Evolutionary conservation across 2,113 vertebrate genomes (phyloP).

Genomic region (Dinomys branickii): DNA sequence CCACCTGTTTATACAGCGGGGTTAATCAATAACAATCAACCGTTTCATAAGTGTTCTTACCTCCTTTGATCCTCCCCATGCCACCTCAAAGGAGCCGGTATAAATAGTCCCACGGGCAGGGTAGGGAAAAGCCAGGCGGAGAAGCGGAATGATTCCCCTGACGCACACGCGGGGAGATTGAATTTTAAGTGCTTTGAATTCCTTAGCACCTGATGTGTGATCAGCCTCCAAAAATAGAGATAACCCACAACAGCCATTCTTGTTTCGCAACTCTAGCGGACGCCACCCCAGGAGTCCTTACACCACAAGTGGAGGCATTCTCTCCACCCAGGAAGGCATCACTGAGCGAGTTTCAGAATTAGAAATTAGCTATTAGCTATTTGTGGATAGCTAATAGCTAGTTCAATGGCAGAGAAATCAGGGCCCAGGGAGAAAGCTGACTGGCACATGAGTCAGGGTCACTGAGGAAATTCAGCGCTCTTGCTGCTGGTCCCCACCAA

Average conservation of each 20-base stretch:
- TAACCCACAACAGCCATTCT: neutral
- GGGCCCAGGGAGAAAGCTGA: neutral
- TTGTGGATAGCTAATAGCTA: neutral
- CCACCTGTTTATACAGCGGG: neutral
- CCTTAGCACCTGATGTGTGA: neutral
- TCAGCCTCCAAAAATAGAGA: neutral
- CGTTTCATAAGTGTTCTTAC: neutral
- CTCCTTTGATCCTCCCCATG: neutral
- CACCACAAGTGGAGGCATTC: neutral
- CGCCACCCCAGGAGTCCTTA: neutral
- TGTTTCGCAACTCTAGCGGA: neutral
- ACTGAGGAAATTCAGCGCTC: neutral
- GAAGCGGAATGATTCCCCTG: neutral
- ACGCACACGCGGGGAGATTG: neutral
- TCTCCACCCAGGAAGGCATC: neutral
- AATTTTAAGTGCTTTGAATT: conserved; percentile 7
- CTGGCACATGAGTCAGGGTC: neutral
- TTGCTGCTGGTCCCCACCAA: neutral
- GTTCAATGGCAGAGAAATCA: neutral
- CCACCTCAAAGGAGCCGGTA: neutral
- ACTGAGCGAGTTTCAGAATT: neutral
- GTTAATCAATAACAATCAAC: neutral
- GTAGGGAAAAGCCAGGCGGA: neutral
- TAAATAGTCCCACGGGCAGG: neutral
- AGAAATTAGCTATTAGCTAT: no score